Evolutionary conservation across 92 coral and sea anemone genomes (phyloP).

Genomic region (Epizoanthus rinbou): DNA sequence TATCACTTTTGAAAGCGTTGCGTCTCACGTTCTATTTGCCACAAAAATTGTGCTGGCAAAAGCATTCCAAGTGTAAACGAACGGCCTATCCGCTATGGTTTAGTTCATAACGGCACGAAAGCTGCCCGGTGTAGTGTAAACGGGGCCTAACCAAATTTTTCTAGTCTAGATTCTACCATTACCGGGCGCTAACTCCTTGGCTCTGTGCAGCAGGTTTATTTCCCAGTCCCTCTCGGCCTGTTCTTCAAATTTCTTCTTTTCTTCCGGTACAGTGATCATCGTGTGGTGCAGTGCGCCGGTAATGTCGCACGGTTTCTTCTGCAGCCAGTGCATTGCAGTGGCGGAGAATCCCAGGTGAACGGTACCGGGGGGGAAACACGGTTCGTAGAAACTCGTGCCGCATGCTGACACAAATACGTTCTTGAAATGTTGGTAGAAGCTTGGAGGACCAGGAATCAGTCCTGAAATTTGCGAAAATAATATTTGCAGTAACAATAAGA

Average conservation of each 20-base stretch:
- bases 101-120: no score
- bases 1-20: no score
- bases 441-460: slow-evolving; percentile 76
- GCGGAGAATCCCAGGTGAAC: slow-evolving; percentile 67
- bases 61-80: no score
- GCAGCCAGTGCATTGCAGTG: slow-evolving; percentile 85
- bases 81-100: no score
- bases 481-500: no score
- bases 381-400: slow-evolving; percentile 80
- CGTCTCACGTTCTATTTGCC: no score
- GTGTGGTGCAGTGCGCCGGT: slow-evolving; percentile 81
- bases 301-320: slow-evolving; percentile 73
- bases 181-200: slow-evolving; percentile 73
- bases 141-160: background rate
- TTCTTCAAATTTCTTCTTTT: slow-evolving; percentile 50
- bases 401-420: slow-evolving; percentile 73
- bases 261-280: slow-evolving; percentile 73
- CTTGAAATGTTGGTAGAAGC: slow-evolving; percentile 59
- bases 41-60: no score
- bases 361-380: slow-evolving; percentile 65
- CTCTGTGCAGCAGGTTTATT: slow-evolving; percentile 62
- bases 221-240: slow-evolving; percentile 90
- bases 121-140: no score
- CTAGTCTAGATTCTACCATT: background rate
- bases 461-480: slow-evolving; percentile 36